A percentile compares a stretch with the other conserved stretches of the same genome.
Conservation (phyloP, 1,140 invertebrate species). For the Drosophila pseudoobscura region DNA sequence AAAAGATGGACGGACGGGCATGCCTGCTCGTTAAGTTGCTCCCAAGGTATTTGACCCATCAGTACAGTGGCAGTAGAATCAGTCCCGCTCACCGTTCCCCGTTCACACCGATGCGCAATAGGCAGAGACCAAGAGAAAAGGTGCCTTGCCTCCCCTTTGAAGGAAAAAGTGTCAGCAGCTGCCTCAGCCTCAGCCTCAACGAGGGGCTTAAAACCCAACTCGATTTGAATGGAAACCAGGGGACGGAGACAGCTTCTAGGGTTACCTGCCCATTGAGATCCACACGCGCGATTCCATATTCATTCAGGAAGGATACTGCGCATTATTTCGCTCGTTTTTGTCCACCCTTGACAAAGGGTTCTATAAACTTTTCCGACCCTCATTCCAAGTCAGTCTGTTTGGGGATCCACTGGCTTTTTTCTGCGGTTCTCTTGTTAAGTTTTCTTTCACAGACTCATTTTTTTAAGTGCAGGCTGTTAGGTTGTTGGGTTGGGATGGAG, state of each 20-base stretch:
- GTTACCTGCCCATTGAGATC: constrained; percentile 6
- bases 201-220: constrained; percentile 4
- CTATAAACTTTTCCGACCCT: too few species aligned
- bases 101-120: constrained; percentile 1
- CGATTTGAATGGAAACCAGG: constrained; percentile 15
- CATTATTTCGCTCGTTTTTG: constrained; percentile 1
- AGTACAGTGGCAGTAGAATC: constrained; percentile 19
- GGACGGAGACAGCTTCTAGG: constrained; percentile 8
- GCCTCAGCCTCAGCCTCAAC: background rate
- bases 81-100: background rate
- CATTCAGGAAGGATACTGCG: constrained; percentile 17
- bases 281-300: too few species aligned
- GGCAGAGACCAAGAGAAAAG: background rate
- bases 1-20: constrained; percentile 31
- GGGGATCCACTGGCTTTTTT: too few species aligned
- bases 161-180: constrained; percentile 15
- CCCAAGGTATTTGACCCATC: constrained; percentile 72
- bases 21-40: constrained; percentile 39
- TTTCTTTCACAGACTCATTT: too few species aligned
- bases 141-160: constrained; percentile 4
- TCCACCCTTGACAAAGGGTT: too few species aligned
- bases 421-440: too few species aligned
- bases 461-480: too few species aligned
- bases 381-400: too few species aligned
- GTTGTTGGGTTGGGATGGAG: too few species aligned